phyloP scores from a whole-genome alignment of 2,113 vertebrate species.

The Ornithorhynchus anatinus region DNA sequence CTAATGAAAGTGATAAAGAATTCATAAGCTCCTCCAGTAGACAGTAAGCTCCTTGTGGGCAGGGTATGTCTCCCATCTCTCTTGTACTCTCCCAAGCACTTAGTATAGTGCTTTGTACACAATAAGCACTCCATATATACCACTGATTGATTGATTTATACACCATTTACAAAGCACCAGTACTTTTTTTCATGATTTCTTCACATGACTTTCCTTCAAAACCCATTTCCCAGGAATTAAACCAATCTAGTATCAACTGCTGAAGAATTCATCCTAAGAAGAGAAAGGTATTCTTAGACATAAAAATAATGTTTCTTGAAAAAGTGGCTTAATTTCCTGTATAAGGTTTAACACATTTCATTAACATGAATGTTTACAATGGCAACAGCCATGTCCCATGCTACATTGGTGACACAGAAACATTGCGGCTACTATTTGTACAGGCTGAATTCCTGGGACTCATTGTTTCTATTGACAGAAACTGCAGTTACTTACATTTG shows the following conservation, averaged over 20 bases:
- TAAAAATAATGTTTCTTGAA: slow-evolving; percentile 71
- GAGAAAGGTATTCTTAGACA: slow-evolving; percentile 29
- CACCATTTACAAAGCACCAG: neutral
- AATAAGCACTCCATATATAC: too few species aligned
- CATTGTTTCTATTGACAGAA: slow-evolving; percentile 63
- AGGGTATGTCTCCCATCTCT: too few species aligned
- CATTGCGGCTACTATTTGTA: slow-evolving; percentile 67
- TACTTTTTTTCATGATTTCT: neutral
- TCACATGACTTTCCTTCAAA: neutral
- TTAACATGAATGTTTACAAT: slow-evolving; percentile 79
- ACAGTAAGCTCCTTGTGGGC: too few species aligned
- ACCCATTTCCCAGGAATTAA: slow-evolving; percentile 14
- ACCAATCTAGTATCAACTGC: slow-evolving; percentile 60
- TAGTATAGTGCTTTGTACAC: too few species aligned
- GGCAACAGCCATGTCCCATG: slow-evolving; percentile 75
- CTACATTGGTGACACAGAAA: slow-evolving; percentile 68
- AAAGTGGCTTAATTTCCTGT: slow-evolving; percentile 77
- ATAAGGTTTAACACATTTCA: slow-evolving; percentile 75
- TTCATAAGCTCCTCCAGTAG: too few species aligned
- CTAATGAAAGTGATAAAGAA: too few species aligned
- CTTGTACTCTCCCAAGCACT: too few species aligned
- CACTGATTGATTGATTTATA: too few species aligned
- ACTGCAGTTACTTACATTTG: slow-evolving; percentile 25
- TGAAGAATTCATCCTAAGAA: slow-evolving; percentile 72
- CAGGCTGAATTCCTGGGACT: slow-evolving; percentile 58